These are phyloP conservation scores for Teleogryllus occipitalis DNA, from an alignment of 1,140 invertebrate species.

Conservation along the genomic window DNA sequence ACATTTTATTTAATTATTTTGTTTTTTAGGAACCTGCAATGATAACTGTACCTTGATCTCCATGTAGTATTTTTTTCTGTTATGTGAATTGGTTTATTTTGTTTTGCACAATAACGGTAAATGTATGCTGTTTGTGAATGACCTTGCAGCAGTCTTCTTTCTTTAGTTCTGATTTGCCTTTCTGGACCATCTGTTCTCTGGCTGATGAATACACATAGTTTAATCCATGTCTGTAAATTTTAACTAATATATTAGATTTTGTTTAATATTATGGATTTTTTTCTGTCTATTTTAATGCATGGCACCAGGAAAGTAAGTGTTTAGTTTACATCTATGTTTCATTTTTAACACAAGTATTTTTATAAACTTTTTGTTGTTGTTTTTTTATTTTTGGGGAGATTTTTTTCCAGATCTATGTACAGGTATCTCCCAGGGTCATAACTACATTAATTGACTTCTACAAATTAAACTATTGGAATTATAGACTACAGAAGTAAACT, in stretches of 20 bases:
- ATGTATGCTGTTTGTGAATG: not conserved
- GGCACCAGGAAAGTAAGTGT: not conserved
- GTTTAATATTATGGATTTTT: not conserved
- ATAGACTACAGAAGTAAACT: not conserved
- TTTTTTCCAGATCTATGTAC: conserved; percentile 2
- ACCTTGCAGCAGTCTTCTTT: not conserved
- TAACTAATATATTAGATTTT: not conserved
- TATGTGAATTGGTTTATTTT: not conserved
- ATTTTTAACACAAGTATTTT: conserved; percentile 5
- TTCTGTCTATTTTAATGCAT: not conserved
- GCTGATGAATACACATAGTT: not conserved
- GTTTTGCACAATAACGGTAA: not conserved
- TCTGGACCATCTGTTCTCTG: not conserved
- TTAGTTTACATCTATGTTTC: not conserved
- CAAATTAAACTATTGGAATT: conserved; percentile 6
- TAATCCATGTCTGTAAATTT: not conserved
- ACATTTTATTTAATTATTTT: not conserved
- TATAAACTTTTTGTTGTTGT: conserved; percentile 6
- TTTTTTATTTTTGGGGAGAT: not conserved
- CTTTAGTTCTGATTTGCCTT: conserved; percentile 1
- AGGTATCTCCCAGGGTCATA: conserved; percentile 8
- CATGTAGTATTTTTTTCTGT: not conserved
- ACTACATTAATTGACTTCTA: not conserved
- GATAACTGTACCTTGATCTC: no score
- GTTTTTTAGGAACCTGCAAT: not conserved